Evolutionary conservation across 2,113 vertebrate species (phyloP), one percentile per base, ranked within the genome.

Genomic region (Stigmatopora nigra): DNA sequence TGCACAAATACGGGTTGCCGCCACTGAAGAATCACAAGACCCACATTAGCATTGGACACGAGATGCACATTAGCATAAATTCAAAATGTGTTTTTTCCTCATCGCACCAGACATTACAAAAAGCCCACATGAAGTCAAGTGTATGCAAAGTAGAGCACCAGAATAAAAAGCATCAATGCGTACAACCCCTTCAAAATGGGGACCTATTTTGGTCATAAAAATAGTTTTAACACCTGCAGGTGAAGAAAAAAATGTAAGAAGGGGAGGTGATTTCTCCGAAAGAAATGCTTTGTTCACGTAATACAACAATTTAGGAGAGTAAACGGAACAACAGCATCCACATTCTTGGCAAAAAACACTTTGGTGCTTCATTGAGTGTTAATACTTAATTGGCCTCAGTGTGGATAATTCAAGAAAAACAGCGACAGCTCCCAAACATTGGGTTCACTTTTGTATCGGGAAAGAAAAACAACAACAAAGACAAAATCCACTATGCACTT

Each of bases 381-480:
- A 70, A 58, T 65, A 67, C 60, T 49, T 68, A 76, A 84, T 64
- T 57, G 67, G 62, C 56, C 65, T 53, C 51, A 13, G 66, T 45
- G 67, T 63, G 65, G 35, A 61, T 69, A 62, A 63, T 49, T 79
- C 59, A 53, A 73, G 44, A 49, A 46, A 70, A 68, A 31, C 62
- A 65, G 20, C 67, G 52, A 38, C 76, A 71, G 76, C 66, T 48
- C 68, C 61, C 76, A 66, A 78, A 76, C 72, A 75, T 56, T 51
- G 12, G 44, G 20, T 53, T 47, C 22, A 38, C 38, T 66, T 67
- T 6, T 20, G 38, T 4, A 3, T 36, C 20, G 15, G 4, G 12
- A 4, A 17, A 31, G 17, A 66, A 63, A 45, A 14, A 35, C 19
- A 8, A 53, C 12, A 60, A 60, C 36, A 44, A 41, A 19, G 7